Evolutionary conservation across 2,888 invertebrate genomes (phyloP), one percentile per base, ranked within the genome.

Genomic region (Dolomedes plantarius): DNA sequence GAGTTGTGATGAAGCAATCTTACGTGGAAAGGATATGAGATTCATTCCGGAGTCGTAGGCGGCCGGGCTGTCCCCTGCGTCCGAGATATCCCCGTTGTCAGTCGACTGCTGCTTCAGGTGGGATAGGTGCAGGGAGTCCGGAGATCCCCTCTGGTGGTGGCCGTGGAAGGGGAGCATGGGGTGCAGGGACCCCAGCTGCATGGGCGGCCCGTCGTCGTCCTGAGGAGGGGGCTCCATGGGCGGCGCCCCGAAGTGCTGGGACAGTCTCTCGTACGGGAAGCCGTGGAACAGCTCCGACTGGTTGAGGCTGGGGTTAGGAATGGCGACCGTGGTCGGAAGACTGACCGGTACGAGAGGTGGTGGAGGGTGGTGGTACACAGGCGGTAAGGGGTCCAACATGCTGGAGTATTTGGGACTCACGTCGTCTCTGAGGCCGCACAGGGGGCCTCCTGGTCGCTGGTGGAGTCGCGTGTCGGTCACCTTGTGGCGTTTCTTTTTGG

Each of bases 401-500:
- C 62, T 68, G 23, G 72, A 41, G 23, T 79, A 86, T 27, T 86
- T 86, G 41, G 87, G 87, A 62, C 78, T 78, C 29, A 73, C 67
- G 39, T 87, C 80, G 62, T 77, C 28, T 96, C 89, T 41, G 11
- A 50, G 56, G 5, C 83, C 83, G n/a, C 76, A 65, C 7, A 78
- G 50, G 27, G 41, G 79, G 0, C 32, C 23, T 0, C 32, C 23
- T 19, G 31, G 78, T 16, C 97, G 94, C 28, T 97, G 97, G 39
- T 97, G 97, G 89, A 97, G 96, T 89, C 97, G 93, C 77, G 97
- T 97, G 91, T 97, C 97, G 46, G 98, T 98, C 90, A 98, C 93
- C 95, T 98, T 98, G 91, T 98, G 98, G 79, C 98, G 94, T 93
- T 98, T 98, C 93, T 98, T 98, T 93, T 98, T 98, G 1, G 97